phyloP scores from a whole-genome alignment of 2,113 vertebrate species.

The Monarcha castaneiventris region DNA sequence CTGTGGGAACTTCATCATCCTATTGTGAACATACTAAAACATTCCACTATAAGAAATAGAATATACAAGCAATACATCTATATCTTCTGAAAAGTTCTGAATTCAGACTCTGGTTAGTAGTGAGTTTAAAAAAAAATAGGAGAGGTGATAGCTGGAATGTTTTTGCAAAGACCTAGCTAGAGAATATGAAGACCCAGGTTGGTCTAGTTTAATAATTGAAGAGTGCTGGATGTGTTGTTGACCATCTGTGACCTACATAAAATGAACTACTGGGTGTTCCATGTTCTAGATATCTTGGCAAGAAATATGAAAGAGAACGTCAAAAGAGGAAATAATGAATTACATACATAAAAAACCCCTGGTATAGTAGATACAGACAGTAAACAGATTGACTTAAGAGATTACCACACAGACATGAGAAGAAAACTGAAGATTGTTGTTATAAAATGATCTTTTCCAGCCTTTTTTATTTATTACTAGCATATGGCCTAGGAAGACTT shows the following conservation, averaged over 20 bases:
- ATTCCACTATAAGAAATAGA: background rate
- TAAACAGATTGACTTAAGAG: constrained; percentile 30
- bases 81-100: background rate
- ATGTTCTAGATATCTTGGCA: background rate
- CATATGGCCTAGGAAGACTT: constrained; percentile 29
- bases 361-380: background rate
- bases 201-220: background rate
- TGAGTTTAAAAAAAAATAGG: background rate
- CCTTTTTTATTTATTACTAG: constrained; percentile 42
- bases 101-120: background rate
- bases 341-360: background rate
- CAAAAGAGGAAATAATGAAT: background rate
- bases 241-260: constrained; percentile 13
- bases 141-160: background rate
- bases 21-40: background rate
- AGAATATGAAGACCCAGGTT: background rate
- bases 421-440: constrained; percentile 49
- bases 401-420: constrained; percentile 28
- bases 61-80: background rate
- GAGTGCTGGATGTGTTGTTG: background rate
- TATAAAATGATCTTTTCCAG: constrained; percentile 39
- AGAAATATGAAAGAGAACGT: background rate
- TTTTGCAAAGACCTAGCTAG: background rate
- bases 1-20: background rate
- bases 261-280: background rate